phyloP scores from a whole-genome alignment of 2,113 vertebrate genomes.

The Deroptyus accipitrinus region DNA sequence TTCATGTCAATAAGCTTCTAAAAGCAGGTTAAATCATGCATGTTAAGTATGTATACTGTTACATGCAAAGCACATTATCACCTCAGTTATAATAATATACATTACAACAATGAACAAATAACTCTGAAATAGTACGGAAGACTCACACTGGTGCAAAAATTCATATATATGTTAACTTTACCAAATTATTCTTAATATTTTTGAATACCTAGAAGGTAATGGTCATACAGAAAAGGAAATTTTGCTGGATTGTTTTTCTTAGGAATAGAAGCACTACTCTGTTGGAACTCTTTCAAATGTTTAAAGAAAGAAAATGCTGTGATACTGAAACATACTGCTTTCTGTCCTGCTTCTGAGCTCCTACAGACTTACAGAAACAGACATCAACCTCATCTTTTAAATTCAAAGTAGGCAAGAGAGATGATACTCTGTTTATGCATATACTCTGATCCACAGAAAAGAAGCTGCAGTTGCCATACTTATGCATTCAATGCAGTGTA shows the following conservation, averaged over 20 bases:
- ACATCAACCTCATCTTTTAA: background rate
- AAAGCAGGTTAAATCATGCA: background rate
- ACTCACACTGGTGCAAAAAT: background rate
- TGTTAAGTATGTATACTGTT: background rate
- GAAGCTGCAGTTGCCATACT: background rate
- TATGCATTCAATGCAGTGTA: background rate
- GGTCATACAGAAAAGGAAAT: background rate
- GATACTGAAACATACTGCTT: background rate
- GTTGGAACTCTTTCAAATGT: background rate
- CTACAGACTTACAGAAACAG: background rate
- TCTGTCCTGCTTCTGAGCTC: background rate
- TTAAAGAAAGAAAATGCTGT: background rate
- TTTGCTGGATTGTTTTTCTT: background rate
- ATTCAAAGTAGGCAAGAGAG: background rate
- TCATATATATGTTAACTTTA: background rate
- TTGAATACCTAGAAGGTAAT: background rate
- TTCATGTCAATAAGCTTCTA: background rate
- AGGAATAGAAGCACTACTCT: background rate
- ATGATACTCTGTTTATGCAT: background rate
- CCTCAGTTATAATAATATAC: background rate
- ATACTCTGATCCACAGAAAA: background rate
- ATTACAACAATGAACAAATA: background rate
- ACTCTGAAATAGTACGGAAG: background rate
- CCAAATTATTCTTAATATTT: background rate
- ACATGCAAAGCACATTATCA: background rate